Base-by-base conservation (phyloP, 2,888 invertebrate genomes). In the Cryptus viduatorius region DNA sequence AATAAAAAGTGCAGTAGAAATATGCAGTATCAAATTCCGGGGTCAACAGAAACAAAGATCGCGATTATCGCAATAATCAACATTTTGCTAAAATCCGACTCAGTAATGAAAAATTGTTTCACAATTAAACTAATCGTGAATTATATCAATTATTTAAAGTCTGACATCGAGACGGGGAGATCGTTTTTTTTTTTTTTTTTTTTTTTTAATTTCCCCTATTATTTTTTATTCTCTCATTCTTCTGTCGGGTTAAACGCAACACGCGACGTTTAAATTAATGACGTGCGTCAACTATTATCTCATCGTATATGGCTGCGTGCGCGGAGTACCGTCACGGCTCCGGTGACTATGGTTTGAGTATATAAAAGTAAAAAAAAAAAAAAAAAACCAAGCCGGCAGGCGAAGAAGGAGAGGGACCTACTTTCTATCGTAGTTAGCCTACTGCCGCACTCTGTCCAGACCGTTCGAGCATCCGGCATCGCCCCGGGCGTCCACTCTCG, bases 401-500 rank as follows among this genome's bases (percentile, higher is more conserved):
- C 77, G 78, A 78, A 65, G 64, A 69, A 67, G 67, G 73, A 72
- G 79, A 79, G 89, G 88, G 90, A 91, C 91, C 92, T 92, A 92
- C 92, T 92, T 92, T 92, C 92, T 92, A 92, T 88, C 88, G 88
- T 89, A 89, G 91, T 91, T 90, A 89, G 90, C 89, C 90, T 89
- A 90, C 90, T 90, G 89, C 85, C 87, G 84, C 76, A 82, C 85
- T 68, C 81, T 37, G 69, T 85, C 85, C 79, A 85, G 84, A 86
- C 68, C 75, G 82, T 83, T 84, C 86, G 88, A 89, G 89, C 90
- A 92, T 92, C 92, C 92, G 91, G 91, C 88, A 90, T 88, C 84
- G 91, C 92, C 91, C 88, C 86, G 79, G 90, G 92, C 90, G 89
- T 86, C 89, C 90, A 91, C 91, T 90, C 91, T 91, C 91, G 88